phyloP scores from a whole-genome alignment of 2,888 invertebrate species.

The Drosophila meridiana region DNA sequence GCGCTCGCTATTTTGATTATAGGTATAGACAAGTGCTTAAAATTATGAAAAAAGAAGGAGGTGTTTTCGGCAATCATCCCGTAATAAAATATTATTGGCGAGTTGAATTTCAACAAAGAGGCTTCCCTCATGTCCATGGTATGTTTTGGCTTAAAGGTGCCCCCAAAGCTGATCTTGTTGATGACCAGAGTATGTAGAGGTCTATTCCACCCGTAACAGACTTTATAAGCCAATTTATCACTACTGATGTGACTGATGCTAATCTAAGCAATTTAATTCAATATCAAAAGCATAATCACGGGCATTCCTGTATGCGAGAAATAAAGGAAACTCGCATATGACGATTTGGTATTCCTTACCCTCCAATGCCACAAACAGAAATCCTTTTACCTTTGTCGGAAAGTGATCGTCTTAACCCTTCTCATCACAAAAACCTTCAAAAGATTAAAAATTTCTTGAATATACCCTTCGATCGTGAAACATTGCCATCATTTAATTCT shows the following conservation, averaged over 20 bases:
- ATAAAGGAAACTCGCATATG: neutral
- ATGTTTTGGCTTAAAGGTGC: neutral
- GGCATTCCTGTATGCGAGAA: constrained; percentile 1
- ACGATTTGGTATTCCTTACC: neutral
- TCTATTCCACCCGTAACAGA: neutral
- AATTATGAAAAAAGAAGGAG: neutral
- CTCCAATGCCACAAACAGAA: neutral
- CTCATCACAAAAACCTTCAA: neutral
- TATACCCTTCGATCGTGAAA: neutral
- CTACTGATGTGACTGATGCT: neutral
- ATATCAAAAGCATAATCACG: neutral
- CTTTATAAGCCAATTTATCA: neutral
- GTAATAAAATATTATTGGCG: neutral
- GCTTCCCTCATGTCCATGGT: too few species aligned
- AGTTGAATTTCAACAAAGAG: neutral
- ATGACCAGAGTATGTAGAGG: neutral
- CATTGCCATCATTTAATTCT: neutral
- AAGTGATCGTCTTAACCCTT: neutral
- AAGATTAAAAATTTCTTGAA: neutral
- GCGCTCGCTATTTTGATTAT: neutral
- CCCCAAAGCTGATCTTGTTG: neutral
- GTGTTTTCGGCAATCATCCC: neutral
- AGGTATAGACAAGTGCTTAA: neutral
- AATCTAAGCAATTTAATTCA: neutral
- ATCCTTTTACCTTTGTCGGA: neutral